Base-by-base conservation (phyloP, 2,797 vertebrate genomes). In the Mallotus villosus region DNA sequence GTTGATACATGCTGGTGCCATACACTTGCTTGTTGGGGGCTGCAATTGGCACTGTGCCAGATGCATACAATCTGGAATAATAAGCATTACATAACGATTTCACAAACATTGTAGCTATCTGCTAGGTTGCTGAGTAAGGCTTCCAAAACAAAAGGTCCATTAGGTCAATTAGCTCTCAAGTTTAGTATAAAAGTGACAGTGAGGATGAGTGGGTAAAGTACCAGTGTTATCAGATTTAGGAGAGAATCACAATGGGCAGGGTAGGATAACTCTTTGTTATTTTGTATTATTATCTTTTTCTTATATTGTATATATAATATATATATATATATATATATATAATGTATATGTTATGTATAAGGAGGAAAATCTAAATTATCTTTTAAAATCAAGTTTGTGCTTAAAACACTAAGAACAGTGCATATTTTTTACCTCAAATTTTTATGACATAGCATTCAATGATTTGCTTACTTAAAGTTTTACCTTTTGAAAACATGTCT, bases 121-220 rank as follows among this genome's bases (percentile, higher is more conserved):
- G 74, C 75, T 67, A 68, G 58, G 29, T 77, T 87, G 90, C 90
- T 90, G 90, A 92, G 84, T 91, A 82, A 87, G 90, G 85, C 37
- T 51, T 88, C 89, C 49, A 74, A 81, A 78, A 89, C 41, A 89
- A 93, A 90, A 78, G 73, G 78, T 82, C 77, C 69, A 82, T 75
- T 75, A 85, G 84, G 86, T 89, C 81, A 83, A 89, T 87, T 86
- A 70, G 49, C 68, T 82, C 87, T 88, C 79, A 83, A 80, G 80
- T 69, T 65, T 76, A 72, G 81, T 90, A 91, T 91, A 89, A 90
- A 92, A 87, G 85, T 79, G 76, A 73, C 70, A n/a, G 53, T 64
- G 53, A 49, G 78, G 75, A 67, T 19, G 49, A 55, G 49, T 63
- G 37, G n/a, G 46, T 41, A 71, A 80, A 71, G 68, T 67, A 80